phyloP scores from a whole-genome alignment of 2,113 vertebrate species.

The Microtus montanus region DNA sequence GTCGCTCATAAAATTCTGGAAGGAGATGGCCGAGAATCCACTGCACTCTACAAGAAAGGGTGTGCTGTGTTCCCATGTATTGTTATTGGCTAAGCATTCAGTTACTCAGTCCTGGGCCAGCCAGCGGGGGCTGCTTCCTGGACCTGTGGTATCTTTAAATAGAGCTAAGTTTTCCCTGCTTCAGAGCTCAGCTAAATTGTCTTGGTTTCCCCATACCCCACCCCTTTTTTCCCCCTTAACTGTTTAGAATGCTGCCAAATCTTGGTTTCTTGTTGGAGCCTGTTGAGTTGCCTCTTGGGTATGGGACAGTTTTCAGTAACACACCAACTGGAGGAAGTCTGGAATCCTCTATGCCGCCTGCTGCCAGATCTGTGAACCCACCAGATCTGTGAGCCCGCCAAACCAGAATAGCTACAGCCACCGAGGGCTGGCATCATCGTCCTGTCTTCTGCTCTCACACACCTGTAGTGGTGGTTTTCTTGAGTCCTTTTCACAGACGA shows the following conservation, averaged over 20 bases:
- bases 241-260: slow-evolving; percentile 59
- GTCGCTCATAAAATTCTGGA: slow-evolving; percentile 22
- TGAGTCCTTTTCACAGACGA: neutral
- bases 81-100: slow-evolving; percentile 70
- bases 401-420: neutral
- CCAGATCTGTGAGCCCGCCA: neutral
- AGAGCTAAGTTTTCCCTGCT: slow-evolving; percentile 68
- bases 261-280: slow-evolving; percentile 69
- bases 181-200: slow-evolving; percentile 31
- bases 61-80: slow-evolving; percentile 50
- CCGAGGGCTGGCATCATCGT: accelerated
- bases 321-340: slow-evolving; percentile 9
- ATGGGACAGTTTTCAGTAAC: slow-evolving; percentile 27
- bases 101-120: slow-evolving; percentile 54
- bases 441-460: neutral
- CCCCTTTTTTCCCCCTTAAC: neutral
- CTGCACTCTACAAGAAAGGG: neutral
- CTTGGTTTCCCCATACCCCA: neutral
- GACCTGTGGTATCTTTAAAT: slow-evolving; percentile 79
- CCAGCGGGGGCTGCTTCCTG: slow-evolving; percentile 74
- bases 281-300: slow-evolving; percentile 49
- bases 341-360: neutral
- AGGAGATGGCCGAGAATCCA: slow-evolving; percentile 35
- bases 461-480: neutral
- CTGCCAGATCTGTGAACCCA: neutral